A percentile compares a stretch with the other conserved stretches of the same genome.
Evolutionary conservation across 2,888 invertebrate species (phyloP).

Genomic region (Epistrophe eligans): DNA sequence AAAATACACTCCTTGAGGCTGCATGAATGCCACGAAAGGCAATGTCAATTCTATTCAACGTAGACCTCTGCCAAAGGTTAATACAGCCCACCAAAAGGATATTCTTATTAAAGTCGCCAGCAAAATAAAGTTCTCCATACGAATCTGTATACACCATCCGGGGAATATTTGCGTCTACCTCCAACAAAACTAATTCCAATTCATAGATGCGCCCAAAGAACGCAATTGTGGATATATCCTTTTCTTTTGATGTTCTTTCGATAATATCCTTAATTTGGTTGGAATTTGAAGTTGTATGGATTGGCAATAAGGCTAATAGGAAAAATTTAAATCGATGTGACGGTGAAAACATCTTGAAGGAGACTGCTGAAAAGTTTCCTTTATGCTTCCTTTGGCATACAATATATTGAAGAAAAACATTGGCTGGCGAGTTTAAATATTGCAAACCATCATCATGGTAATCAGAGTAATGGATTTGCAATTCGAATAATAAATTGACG

Average conservation of each 20-base stretch:
- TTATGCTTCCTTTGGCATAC: background rate
- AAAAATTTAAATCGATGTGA: slow-evolving; percentile 48
- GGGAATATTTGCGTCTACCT: slow-evolving; percentile 67
- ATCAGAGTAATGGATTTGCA: slow-evolving; percentile 72
- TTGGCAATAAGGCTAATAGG: slow-evolving; percentile 47
- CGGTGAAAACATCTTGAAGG: slow-evolving; percentile 63
- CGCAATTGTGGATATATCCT: slow-evolving; percentile 73
- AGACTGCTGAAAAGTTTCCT: slow-evolving; percentile 46
- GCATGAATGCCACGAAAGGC: slow-evolving; percentile 76
- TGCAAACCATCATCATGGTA: slow-evolving; percentile 22
- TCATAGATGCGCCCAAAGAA: slow-evolving; percentile 75
- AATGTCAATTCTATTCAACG: slow-evolving; percentile 76
- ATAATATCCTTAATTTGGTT: slow-evolving; percentile 73
- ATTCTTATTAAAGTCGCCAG: slow-evolving; percentile 72
- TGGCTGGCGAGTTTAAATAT: slow-evolving; percentile 26
- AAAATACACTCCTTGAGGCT: slow-evolving; percentile 76
- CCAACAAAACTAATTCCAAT: slow-evolving; percentile 72
- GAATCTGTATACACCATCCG: slow-evolving; percentile 76
- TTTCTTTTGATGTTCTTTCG: slow-evolving; percentile 50
- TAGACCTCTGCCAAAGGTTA: slow-evolving; percentile 66
- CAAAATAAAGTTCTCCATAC: slow-evolving; percentile 74
- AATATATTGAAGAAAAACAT: slow-evolving; percentile 17
- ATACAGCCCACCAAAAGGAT: slow-evolving; percentile 77
- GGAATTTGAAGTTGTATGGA: slow-evolving; percentile 42
- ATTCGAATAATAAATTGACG: slow-evolving; percentile 53